A percentile compares a stretch with the other conserved stretches of the same genome.
phyloP scores from a whole-genome alignment of 1,140 invertebrate genomes.

The Lethocerus indicus region DNA sequence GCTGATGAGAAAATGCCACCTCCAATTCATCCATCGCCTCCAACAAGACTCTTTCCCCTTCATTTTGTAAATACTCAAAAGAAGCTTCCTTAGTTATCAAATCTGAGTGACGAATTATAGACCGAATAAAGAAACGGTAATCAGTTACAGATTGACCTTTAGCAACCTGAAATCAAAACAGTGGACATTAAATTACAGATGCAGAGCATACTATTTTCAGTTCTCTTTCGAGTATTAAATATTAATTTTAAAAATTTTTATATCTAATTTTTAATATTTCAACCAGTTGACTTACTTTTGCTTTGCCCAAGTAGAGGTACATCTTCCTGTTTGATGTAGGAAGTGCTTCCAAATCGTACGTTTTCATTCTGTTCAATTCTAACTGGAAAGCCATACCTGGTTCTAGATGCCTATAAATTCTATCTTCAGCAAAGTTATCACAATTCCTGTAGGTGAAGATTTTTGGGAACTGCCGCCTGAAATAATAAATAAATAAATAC shows the following conservation, averaged over 20 bases:
- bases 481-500: constrained; percentile 4
- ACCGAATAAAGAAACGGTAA: constrained; percentile 92
- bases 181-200: background rate
- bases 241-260: background rate
- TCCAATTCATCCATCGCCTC: constrained; percentile 98
- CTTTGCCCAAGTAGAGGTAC: constrained; percentile 91
- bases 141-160: constrained; percentile 91
- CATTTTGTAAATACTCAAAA: constrained; percentile 95
- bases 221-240: background rate
- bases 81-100: constrained; percentile 96
- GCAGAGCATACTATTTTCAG: background rate
- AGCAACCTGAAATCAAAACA: constrained; percentile 39
- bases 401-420: constrained; percentile 91
- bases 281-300: constrained; percentile 46
- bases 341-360: constrained; percentile 86
- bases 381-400: constrained; percentile 95
- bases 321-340: constrained; percentile 97
- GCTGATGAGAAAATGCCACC: constrained; percentile 88
- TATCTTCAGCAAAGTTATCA: constrained; percentile 86
- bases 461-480: constrained; percentile 66
- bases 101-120: constrained; percentile 94
- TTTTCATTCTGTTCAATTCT: constrained; percentile 88
- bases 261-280: constrained; percentile 1
- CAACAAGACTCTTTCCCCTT: constrained; percentile 87
- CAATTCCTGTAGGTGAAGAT: constrained; percentile 85